phyloP scores from a whole-genome alignment of 2,113 vertebrate species.

The Indicator maculatus region DNA sequence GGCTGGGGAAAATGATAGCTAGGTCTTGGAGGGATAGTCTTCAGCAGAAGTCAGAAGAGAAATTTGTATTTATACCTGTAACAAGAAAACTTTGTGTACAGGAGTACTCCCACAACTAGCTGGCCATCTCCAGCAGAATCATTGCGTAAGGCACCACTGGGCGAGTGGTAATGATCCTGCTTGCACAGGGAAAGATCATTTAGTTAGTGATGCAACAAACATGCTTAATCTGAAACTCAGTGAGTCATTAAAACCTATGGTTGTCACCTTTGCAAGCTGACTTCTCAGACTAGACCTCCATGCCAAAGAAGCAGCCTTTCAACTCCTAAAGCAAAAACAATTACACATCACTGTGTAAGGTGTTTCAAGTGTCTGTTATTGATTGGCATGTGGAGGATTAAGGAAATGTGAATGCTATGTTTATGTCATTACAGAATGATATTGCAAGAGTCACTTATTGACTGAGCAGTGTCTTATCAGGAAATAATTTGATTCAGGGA shows the following conservation, averaged over 20 bases:
- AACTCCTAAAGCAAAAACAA: neutral
- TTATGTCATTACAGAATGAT: neutral
- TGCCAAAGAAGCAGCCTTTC: neutral
- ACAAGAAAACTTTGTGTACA: neutral
- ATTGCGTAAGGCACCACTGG: neutral
- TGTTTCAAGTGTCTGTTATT: neutral
- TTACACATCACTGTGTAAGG: neutral
- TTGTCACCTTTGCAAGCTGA: neutral
- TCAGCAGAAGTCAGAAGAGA: neutral
- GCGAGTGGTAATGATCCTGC: neutral
- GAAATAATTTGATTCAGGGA: slow-evolving; percentile 42
- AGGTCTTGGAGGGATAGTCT: neutral
- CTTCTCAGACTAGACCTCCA: neutral
- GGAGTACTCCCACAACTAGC: neutral
- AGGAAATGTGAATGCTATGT: neutral
- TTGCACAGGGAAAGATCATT: neutral
- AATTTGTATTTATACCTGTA: neutral
- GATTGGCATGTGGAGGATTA: neutral
- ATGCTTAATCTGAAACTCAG: neutral
- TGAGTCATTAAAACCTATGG: neutral
- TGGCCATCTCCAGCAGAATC: neutral
- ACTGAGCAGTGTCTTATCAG: neutral
- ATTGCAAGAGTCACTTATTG: slow-evolving; percentile 27
- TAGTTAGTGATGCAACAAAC: neutral
- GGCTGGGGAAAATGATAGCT: neutral